Percentiles rank a stretch among this genome's conserved stretches.
Evolutionary conservation across 2,797 vertebrate species (phyloP).

Genomic region (Sebastes paucispinis): DNA sequence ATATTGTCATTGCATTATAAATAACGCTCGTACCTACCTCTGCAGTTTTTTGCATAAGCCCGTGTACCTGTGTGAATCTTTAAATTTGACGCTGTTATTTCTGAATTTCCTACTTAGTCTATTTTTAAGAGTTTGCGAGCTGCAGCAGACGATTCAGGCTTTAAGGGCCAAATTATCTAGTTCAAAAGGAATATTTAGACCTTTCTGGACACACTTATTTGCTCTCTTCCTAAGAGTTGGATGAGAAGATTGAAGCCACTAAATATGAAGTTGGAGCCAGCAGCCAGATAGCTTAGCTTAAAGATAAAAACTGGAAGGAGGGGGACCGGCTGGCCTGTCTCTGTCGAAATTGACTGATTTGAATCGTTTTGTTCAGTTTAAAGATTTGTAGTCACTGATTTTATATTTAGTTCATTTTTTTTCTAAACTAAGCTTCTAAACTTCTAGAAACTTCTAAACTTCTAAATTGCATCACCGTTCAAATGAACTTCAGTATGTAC

Average conservation of each 20-base stretch:
- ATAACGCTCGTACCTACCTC: slow-evolving; percentile 29
- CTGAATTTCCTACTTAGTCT: slow-evolving; percentile 9
- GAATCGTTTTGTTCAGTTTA: not conserved
- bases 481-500: not conserved
- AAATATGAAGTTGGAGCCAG: not conserved
- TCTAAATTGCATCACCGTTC: too few species aligned
- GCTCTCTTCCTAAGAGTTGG: not conserved
- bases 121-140: slow-evolving; percentile 6
- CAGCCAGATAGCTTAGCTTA: not conserved
- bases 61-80: slow-evolving; percentile 15
- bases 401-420: not conserved
- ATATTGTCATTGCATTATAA: slow-evolving; percentile 59
- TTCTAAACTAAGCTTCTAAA: not conserved
- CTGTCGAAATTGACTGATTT: not conserved
- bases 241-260: not conserved
- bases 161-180: not conserved
- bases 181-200: not conserved
- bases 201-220: not conserved
- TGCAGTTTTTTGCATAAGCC: slow-evolving; percentile 6
- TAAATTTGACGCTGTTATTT: slow-evolving; percentile 6
- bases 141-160: not conserved
- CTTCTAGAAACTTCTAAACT: too few species aligned
- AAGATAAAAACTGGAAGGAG: not conserved
- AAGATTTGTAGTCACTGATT: not conserved
- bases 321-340: not conserved